Conservation (phyloP, 2,888 invertebrate species). For the Xestoiulus laeticollis region DNA sequence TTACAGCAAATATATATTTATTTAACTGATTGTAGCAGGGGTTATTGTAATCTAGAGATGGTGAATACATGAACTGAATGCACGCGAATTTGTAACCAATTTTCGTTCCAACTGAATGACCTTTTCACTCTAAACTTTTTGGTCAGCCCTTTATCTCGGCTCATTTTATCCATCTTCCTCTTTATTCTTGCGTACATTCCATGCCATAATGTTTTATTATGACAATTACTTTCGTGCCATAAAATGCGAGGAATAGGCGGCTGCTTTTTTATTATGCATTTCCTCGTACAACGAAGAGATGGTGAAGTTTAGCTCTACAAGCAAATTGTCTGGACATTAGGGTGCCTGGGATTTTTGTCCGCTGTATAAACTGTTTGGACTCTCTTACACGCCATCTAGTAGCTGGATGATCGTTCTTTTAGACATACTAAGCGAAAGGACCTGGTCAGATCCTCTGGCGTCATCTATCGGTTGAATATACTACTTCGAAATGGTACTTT, state of each 20-base stretch:
- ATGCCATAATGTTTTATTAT: slow-evolving; percentile 31
- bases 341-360: neutral
- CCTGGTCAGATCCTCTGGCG: neutral
- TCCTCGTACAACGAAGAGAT: neutral
- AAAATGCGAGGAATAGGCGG: slow-evolving; percentile 13
- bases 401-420: neutral
- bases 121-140: neutral
- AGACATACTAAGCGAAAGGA: no score
- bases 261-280: slow-evolving; percentile 17
- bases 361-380: neutral
- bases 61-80: no score
- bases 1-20: no score
- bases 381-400: neutral
- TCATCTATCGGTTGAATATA: neutral
- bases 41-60: no score
- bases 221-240: slow-evolving; percentile 16
- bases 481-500: neutral
- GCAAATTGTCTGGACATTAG: neutral
- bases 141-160: neutral
- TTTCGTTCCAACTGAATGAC: no score
- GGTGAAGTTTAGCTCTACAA: neutral
- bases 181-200: slow-evolving; percentile 3
- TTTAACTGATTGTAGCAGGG: no score
- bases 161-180: neutral
- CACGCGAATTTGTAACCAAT: no score